Conservation (phyloP, 1,140 invertebrate genomes). For the Centruroides sculpturatus region DNA sequence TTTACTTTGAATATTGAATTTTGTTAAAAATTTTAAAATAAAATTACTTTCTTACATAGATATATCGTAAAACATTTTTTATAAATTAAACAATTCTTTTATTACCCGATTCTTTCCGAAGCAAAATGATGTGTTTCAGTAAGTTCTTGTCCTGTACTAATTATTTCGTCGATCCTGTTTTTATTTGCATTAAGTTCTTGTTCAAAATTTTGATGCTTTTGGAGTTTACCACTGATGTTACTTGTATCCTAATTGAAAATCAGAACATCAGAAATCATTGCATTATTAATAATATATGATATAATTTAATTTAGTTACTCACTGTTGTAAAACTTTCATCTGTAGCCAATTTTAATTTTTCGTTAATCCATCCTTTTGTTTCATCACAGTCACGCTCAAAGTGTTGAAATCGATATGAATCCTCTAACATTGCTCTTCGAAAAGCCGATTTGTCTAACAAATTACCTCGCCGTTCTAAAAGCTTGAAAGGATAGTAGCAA, state of each 20-base stretch:
- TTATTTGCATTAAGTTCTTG: conserved; percentile 86
- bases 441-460: conserved; percentile 73
- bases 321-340: conserved; percentile 77
- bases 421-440: conserved; percentile 66
- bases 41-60: too few relatives aligned
- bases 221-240: conserved; percentile 94
- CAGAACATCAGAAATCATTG: too few relatives aligned
- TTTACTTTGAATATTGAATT: too few relatives aligned
- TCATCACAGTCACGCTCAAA: conserved; percentile 97
- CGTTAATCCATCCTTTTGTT: conserved; percentile 95
- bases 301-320: background rate
- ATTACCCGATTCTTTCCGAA: conserved; percentile 43
- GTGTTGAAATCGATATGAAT: conserved; percentile 86
- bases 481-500: conserved; percentile 16
- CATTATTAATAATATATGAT: too few relatives aligned
- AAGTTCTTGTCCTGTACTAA: conserved; percentile 41
- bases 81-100: too few relatives aligned
- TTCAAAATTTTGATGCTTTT: conserved; percentile 98
- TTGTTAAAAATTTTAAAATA: too few relatives aligned
- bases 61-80: background rate
- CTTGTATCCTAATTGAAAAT: conserved; percentile 55
- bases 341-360: conserved; percentile 95
- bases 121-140: conserved; percentile 47
- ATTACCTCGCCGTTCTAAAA: conserved; percentile 61
- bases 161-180: conserved; percentile 83